phyloP scores from a whole-genome alignment of 1,140 invertebrate species.

The Cecropterus lyciades region DNA sequence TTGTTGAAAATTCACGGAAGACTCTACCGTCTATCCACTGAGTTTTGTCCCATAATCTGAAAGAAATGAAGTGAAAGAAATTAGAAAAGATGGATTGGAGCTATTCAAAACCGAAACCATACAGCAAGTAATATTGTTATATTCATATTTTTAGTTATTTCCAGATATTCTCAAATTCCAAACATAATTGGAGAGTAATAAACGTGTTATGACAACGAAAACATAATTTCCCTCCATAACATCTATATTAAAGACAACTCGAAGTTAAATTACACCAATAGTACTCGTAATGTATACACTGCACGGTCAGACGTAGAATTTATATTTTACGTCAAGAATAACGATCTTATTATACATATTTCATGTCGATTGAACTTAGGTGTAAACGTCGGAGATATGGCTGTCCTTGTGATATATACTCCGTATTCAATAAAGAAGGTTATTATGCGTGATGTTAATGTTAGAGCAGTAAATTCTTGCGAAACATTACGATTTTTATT shows the following conservation, averaged over 20 bases:
- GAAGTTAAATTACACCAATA: slow-evolving; percentile 6
- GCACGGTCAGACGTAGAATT: slow-evolving; percentile 15
- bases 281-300: background rate
- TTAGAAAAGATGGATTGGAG: no score
- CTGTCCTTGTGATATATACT: slow-evolving; percentile 20
- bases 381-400: slow-evolving; percentile 36
- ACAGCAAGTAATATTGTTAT: no score
- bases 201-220: background rate
- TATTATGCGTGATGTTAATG: slow-evolving; percentile 28
- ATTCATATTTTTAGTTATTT: no score
- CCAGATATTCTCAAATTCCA: background rate
- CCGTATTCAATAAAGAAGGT: slow-evolving; percentile 27
- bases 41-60: no score
- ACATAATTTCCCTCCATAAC: background rate
- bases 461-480: slow-evolving; percentile 11
- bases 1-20: no score
- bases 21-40: no score
- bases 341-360: slow-evolving; percentile 31
- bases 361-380: slow-evolving; percentile 28
- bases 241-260: slow-evolving; percentile 12
- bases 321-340: slow-evolving; percentile 28
- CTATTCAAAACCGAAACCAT: no score
- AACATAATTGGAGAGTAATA: background rate
- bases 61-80: no score
- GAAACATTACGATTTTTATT: slow-evolving; percentile 9